These are phyloP conservation scores for Meandrusa payeni DNA, from an alignment of 2,888 invertebrate genomes.

Conservation along the genomic window DNA sequence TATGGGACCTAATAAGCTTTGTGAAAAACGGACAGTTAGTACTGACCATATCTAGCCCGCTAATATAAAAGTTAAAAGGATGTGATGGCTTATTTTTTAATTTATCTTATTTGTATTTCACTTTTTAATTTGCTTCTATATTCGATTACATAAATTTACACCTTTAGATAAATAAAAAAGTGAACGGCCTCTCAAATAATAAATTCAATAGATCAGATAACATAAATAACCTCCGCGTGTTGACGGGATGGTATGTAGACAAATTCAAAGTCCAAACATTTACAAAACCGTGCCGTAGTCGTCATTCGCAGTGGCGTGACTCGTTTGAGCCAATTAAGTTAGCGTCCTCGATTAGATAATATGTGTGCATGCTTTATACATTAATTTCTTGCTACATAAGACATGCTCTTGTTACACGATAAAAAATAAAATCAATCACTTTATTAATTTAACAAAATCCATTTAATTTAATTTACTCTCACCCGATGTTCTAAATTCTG, in stretches of 20 bases:
- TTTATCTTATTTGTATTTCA: too few relatives aligned
- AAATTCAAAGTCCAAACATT: slow-evolving; percentile 51
- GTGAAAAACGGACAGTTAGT: too few relatives aligned
- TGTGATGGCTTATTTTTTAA: too few relatives aligned
- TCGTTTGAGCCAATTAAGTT: slow-evolving; percentile 60
- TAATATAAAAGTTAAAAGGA: too few relatives aligned
- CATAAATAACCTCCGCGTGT: slow-evolving; percentile 27
- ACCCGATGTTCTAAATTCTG: too few relatives aligned
- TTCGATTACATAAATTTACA: slow-evolving; percentile 5
- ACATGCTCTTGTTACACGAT: too few relatives aligned
- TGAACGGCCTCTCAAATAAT: slow-evolving; percentile 27
- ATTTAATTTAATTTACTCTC: too few relatives aligned
- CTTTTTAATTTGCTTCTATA: too few relatives aligned
- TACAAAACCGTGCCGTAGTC: slow-evolving; percentile 49
- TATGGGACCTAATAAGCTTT: too few relatives aligned
- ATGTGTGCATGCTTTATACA: slow-evolving; percentile 31
- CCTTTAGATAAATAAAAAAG: slow-evolving; percentile 11
- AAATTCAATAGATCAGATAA: slow-evolving; percentile 29
- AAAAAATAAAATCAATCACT: too few relatives aligned
- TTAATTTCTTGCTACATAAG: slow-evolving; percentile 6
- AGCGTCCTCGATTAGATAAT: slow-evolving; percentile 61
- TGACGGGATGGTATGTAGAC: slow-evolving; percentile 17
- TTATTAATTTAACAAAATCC: too few relatives aligned
- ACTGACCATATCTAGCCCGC: too few relatives aligned
- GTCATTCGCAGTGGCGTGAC: slow-evolving; percentile 69